These are phyloP conservation scores for Paratilapia polleni DNA, from an alignment of 2,113 vertebrate species.

Conservation along the genomic window DNA sequence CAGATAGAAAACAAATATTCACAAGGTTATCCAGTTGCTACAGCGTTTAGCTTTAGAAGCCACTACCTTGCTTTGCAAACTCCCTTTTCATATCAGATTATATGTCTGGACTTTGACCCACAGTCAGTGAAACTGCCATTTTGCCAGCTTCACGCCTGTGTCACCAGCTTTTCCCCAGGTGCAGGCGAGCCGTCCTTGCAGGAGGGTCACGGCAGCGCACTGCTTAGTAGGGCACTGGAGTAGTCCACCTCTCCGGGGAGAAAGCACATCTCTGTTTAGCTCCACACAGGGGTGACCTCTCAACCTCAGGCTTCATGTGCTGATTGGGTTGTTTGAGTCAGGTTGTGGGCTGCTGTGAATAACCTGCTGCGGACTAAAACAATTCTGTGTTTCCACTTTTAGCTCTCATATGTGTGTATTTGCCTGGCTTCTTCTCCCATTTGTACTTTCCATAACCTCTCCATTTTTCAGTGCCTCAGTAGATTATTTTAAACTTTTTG, in stretches of 20 bases:
- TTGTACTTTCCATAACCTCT: not conserved
- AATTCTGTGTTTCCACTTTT: constrained; percentile 1
- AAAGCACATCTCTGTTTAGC: constrained; percentile 34
- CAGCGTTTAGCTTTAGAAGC: not conserved
- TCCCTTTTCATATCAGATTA: constrained; percentile 18
- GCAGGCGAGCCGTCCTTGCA: constrained; percentile 20
- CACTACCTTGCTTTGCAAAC: not conserved
- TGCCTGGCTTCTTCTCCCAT: not conserved
- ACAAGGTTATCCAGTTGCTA: not conserved
- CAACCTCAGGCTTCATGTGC: constrained; percentile 40
- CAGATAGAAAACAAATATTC: not conserved
- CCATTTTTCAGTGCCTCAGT: not conserved
- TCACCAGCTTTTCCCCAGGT: constrained; percentile 3
- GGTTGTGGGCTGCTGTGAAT: constrained; percentile 4
- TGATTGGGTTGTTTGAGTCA: constrained; percentile 15
- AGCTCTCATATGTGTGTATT: not conserved
- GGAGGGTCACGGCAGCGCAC: constrained; percentile 20
- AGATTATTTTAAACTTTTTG: not conserved
- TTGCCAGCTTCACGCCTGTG: not conserved
- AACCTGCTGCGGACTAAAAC: not conserved
- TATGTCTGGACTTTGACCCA: constrained; percentile 39
- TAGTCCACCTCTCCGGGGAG: constrained; percentile 33
- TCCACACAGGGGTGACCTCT: constrained; percentile 56
- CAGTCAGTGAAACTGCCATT: constrained; percentile 22
- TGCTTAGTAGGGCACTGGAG: constrained; percentile 55